Evolutionary conservation across 2,797 vertebrate species (phyloP).

Genomic region (Dryobates pubescens): DNA sequence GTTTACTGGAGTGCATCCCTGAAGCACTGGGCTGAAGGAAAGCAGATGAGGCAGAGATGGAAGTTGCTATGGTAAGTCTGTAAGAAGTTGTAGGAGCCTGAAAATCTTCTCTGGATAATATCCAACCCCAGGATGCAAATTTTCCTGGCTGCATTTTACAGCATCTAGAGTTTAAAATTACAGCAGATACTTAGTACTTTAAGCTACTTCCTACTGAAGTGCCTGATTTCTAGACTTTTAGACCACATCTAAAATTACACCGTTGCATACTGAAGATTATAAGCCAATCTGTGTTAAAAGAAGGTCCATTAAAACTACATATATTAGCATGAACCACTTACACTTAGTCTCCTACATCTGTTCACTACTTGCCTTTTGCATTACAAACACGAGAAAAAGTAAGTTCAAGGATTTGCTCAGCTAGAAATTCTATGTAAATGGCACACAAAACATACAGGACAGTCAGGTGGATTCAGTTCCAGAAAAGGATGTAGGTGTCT

Average conservation of each 20-base stretch:
- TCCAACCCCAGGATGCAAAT: background rate
- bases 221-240: constrained; percentile 2
- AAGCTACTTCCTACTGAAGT: background rate
- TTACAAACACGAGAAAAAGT: background rate
- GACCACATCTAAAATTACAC: background rate
- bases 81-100: constrained; percentile 1
- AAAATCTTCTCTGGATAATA: constrained; percentile 1
- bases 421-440: background rate
- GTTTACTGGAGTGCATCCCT: background rate
- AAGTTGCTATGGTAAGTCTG: constrained; percentile 10
- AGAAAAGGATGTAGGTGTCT: background rate
- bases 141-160: constrained; percentile 19
- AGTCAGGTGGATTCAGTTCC: background rate
- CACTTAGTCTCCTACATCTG: background rate
- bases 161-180: constrained; percentile 18
- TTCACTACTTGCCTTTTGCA: background rate
- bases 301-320: background rate
- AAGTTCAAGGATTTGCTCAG: background rate
- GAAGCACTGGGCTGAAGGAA: background rate
- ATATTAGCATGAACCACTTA: background rate
- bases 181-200: background rate
- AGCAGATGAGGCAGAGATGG: background rate
- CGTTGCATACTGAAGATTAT: background rate
- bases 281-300: background rate
- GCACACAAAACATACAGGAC: background rate